phyloP scores from a whole-genome alignment of 30 jellyfish, hydroid and myxozoan species.

The Pelagia noctiluca region DNA sequence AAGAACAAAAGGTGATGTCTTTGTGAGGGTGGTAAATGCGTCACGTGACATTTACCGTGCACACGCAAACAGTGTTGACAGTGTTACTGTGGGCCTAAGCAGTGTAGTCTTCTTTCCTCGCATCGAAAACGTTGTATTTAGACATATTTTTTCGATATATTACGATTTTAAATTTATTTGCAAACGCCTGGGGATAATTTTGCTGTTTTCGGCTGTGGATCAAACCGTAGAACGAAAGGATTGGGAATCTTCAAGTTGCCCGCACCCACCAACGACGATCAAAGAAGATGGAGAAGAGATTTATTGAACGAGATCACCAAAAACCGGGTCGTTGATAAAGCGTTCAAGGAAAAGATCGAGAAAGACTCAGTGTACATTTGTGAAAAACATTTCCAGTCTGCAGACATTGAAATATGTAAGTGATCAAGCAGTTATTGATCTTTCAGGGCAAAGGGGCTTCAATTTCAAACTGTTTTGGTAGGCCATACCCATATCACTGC shows the following conservation, averaged over 20 bases:
- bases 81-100: neutral
- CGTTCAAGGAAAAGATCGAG: conserved; percentile 37
- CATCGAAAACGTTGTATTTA: conserved; percentile 1
- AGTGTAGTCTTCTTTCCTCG: neutral
- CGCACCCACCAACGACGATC: conserved; percentile 58
- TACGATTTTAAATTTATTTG: conserved; percentile 8
- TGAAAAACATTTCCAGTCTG: conserved; percentile 40
- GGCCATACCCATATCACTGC: too few species aligned
- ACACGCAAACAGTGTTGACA: conserved; percentile 2
- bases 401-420: conserved; percentile 47
- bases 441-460: too few species aligned
- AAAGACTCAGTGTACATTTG: conserved; percentile 47
- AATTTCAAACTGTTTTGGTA: too few species aligned
- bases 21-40: conserved; percentile 22
- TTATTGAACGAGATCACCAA: too few species aligned
- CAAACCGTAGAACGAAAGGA: conserved; percentile 61
- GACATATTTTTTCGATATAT: neutral
- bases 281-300: conserved; percentile 51
- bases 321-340: too few species aligned
- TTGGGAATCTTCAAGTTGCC: conserved; percentile 36
- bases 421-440: neutral
- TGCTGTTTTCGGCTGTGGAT: conserved; percentile 64
- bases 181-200: conserved; percentile 37
- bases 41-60: conserved; percentile 58
- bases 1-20: conserved; percentile 46